These are phyloP conservation scores for Melanostoma mellinum DNA, from an alignment of 2,888 invertebrate species.

Conservation along the genomic window DNA sequence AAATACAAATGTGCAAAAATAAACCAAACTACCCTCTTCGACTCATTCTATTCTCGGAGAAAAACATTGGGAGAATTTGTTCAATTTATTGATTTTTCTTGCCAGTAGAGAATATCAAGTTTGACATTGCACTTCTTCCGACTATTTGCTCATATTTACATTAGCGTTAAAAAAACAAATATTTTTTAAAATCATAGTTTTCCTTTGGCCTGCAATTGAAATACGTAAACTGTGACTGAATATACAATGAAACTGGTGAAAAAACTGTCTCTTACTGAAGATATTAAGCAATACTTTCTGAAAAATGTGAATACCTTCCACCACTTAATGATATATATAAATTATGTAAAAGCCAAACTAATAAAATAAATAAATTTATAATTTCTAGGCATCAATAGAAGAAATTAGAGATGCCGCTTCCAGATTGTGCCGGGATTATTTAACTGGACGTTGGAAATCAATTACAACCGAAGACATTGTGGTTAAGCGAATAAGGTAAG, in stretches of 20 bases:
- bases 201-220: not conserved
- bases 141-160: slow-evolving; percentile 23
- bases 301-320: slow-evolving; percentile 50
- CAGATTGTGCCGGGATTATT: slow-evolving; percentile 93
- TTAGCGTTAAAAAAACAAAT: slow-evolving; percentile 14
- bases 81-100: slow-evolving; percentile 59
- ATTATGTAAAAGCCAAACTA: not conserved
- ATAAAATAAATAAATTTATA: slow-evolving; percentile 22
- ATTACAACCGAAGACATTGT: slow-evolving; percentile 90
- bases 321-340: not conserved
- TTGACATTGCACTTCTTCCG: slow-evolving; percentile 26
- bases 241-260: slow-evolving; percentile 62
- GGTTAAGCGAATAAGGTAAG: slow-evolving; percentile 92
- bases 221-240: not conserved
- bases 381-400: slow-evolving; percentile 78
- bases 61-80: slow-evolving; percentile 38
- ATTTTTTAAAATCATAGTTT: slow-evolving; percentile 5
- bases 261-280: slow-evolving; percentile 37
- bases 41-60: not conserved
- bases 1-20: slow-evolving; percentile 1
- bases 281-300: slow-evolving; percentile 53
- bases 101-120: slow-evolving; percentile 36
- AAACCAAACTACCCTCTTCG: slow-evolving; percentile 1
- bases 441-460: slow-evolving; percentile 94
- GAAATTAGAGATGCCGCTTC: slow-evolving; percentile 93